Evolutionary conservation across 2,113 vertebrate genomes (phyloP).

Genomic region (Plecotus auritus): DNA sequence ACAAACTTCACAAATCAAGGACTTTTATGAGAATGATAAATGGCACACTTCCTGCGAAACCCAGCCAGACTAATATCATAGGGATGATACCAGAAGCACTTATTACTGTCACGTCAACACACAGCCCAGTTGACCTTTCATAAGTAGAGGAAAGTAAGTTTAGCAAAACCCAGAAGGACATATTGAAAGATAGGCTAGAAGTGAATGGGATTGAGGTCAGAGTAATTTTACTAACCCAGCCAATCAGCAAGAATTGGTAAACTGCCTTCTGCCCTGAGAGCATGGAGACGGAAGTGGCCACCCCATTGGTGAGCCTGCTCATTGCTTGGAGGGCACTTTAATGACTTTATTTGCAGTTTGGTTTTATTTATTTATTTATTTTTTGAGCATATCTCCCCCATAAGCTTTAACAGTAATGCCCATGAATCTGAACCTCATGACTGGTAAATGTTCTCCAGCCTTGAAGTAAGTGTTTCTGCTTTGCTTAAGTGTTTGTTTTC

Average conservation of each 20-base stretch:
- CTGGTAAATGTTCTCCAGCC: not conserved
- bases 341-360: not conserved
- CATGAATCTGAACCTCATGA: not conserved
- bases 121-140: conserved; percentile 36
- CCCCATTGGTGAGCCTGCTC: not conserved
- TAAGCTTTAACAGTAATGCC: not conserved
- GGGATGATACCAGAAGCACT: not conserved
- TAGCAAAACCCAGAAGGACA: not conserved
- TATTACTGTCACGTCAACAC: not conserved
- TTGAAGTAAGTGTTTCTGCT: not conserved
- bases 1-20: conserved; percentile 30
- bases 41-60: not conserved
- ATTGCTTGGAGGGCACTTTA: not conserved
- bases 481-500: not conserved
- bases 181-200: not conserved
- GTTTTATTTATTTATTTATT: not conserved
- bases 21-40: conserved; percentile 52
- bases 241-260: not conserved
- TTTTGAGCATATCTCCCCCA: not conserved
- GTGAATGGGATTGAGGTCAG: not conserved
- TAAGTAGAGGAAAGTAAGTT: conserved; percentile 25
- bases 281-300: not conserved
- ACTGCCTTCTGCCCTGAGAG: not conserved
- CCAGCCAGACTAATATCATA: not conserved
- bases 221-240: not conserved